Percentiles rank a stretch among this genome's conserved stretches.
These are phyloP conservation scores for Episyrphus balteatus DNA, from an alignment of 1,140 invertebrate genomes.

Conservation along the genomic window DNA sequence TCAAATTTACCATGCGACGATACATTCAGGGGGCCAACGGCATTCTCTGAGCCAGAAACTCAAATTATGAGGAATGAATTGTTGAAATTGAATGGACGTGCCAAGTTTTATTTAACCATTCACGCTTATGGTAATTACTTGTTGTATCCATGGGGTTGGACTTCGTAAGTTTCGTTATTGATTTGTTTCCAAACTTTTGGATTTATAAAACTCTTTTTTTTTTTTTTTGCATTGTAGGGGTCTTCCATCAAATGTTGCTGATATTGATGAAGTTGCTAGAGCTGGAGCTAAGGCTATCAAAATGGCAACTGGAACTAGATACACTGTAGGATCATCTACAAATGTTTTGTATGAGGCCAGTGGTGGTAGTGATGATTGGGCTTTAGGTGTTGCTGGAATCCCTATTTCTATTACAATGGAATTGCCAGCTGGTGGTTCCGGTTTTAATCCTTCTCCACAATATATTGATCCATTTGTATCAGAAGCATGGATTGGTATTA, in stretches of 20 bases:
- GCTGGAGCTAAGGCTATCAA: conserved; percentile 38
- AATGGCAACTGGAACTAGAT: conserved; percentile 39
- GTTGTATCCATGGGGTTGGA: conserved; percentile 64
- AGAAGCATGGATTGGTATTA: conserved; percentile 71
- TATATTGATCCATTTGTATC: conserved; percentile 46
- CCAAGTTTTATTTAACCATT: conserved; percentile 55
- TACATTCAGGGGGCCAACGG: conserved; percentile 47
- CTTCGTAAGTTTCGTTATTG: conserved; percentile 26
- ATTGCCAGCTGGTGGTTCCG: conserved; percentile 50
- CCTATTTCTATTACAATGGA: conserved; percentile 59
- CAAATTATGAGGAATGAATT: conserved; percentile 38
- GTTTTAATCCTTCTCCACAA: conserved; percentile 50
- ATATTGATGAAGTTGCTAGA: conserved; percentile 35
- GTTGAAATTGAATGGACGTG: conserved; percentile 37
- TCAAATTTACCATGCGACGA: conserved; percentile 52
- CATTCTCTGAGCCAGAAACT: conserved; percentile 64
- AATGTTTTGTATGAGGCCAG: conserved; percentile 43
- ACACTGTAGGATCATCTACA: conserved; percentile 52
- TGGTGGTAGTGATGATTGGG: conserved; percentile 56
- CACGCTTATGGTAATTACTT: conserved; percentile 59
- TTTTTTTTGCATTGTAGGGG: conserved; percentile 7
- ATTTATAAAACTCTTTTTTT: neutral
- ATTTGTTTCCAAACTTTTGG: neutral
- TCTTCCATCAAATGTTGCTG: conserved; percentile 26
- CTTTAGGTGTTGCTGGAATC: conserved; percentile 44